Conservation (phyloP, 2,113 vertebrate species). For the Burhinus oedicnemus region DNA sequence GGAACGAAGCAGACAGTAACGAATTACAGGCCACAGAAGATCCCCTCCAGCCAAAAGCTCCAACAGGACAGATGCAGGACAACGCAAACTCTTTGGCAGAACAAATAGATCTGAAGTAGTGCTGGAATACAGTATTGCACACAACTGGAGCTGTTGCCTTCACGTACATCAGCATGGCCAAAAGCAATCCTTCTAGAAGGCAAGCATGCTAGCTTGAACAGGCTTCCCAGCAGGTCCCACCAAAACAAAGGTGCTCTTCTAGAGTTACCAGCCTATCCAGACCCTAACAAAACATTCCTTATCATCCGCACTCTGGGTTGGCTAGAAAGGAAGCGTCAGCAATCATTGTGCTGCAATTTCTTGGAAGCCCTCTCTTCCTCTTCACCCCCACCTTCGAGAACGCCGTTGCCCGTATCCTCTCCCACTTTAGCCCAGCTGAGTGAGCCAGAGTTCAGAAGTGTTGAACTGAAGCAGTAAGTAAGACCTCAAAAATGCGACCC, state of each 20-base stretch:
- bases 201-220: not conserved
- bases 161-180: not conserved
- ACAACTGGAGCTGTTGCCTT: not conserved
- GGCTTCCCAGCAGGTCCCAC: not conserved
- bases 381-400: not conserved
- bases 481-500: not conserved
- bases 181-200: not conserved
- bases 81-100: not conserved
- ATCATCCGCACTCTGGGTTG: rapidly evolving
- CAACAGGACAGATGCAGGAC: not conserved
- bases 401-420: rapidly evolving
- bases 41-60: not conserved
- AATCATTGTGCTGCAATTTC: not conserved
- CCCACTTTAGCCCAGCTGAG: not conserved
- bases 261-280: not conserved
- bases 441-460: slow-evolving; percentile 11
- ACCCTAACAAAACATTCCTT: not conserved
- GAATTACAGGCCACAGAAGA: not conserved
- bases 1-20: not conserved
- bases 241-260: not conserved
- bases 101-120: not conserved
- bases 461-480: not conserved
- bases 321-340: not conserved
- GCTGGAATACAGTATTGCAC: not conserved
- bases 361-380: not conserved